Percentiles rank a stretch among this genome's conserved stretches.
Conservation (phyloP, 2,113 vertebrate species). For the Grallaria varia region DNA sequence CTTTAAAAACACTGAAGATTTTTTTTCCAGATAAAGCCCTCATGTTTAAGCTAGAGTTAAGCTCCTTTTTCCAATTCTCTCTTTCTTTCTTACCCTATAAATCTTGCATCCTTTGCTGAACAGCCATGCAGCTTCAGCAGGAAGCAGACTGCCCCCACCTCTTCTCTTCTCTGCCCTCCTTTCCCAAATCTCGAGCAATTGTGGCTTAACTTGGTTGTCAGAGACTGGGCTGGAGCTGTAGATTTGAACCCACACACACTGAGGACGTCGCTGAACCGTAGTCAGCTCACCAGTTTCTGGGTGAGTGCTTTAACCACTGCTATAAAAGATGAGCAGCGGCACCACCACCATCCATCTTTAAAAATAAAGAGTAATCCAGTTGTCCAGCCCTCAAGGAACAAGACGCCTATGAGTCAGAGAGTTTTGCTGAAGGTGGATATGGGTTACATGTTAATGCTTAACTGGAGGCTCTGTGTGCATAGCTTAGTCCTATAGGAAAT, state of each 20-base stretch:
- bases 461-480: neutral
- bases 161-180: neutral
- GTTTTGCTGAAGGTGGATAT: constrained; percentile 1
- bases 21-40: neutral
- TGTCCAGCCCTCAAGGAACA: constrained; percentile 20
- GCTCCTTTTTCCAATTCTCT: neutral
- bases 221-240: constrained; percentile 7
- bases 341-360: constrained; percentile 49
- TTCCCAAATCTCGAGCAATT: neutral
- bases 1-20: neutral
- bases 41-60: neutral
- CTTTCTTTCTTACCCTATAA: constrained; percentile 12
- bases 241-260: constrained; percentile 11
- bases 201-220: constrained; percentile 16
- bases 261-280: neutral
- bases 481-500: neutral
- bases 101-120: constrained; percentile 27
- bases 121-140: neutral
- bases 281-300: constrained; percentile 50
- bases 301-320: constrained; percentile 53
- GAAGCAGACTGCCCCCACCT: neutral
- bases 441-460: neutral
- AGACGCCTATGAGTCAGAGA: neutral
- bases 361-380: constrained; percentile 58
- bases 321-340: constrained; percentile 53